These are phyloP conservation scores for Indri indri DNA, from an alignment of 2,113 vertebrate genomes.

Conservation along the genomic window DNA sequence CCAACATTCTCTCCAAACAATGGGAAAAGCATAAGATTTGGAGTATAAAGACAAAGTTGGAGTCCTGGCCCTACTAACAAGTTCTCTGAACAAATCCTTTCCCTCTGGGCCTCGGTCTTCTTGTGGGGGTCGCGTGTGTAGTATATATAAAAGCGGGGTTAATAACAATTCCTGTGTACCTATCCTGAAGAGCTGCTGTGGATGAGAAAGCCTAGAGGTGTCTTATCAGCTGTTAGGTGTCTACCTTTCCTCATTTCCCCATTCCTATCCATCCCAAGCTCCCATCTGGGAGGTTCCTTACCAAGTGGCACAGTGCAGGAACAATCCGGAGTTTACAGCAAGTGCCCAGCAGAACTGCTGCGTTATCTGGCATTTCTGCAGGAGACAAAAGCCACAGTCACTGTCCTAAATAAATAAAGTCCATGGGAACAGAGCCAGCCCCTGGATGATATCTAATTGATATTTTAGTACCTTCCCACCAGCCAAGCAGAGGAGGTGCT, in stretches of 20 bases:
- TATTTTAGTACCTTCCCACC: not conserved
- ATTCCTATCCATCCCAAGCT: not conserved
- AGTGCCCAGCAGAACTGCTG: slow-evolving; percentile 82
- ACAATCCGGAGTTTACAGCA: slow-evolving; percentile 87
- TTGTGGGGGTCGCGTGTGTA: not conserved
- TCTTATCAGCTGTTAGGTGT: not conserved
- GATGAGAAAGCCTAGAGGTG: not conserved
- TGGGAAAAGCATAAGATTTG: not conserved
- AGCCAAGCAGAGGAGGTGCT: not conserved
- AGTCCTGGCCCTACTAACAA: not conserved
- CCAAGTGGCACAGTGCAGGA: slow-evolving; percentile 78
- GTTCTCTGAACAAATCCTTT: not conserved
- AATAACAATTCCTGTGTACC: not conserved
- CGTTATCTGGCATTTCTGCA: slow-evolving; percentile 89
- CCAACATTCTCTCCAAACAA: not conserved
- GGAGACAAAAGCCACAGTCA: slow-evolving; percentile 49
- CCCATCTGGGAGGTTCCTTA: slow-evolving; percentile 55
- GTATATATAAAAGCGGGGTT: not conserved
- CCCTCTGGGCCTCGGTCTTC: not conserved
- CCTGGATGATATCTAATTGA: not conserved
- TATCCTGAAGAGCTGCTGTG: not conserved
- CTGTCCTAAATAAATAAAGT: not conserved
- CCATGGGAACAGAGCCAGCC: not conserved
- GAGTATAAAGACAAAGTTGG: not conserved
- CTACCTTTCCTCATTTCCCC: not conserved